Percentiles rank a stretch among this genome's conserved stretches.
These are phyloP conservation scores for Ectemnius cavifrons DNA, from an alignment of 2,888 invertebrate genomes.

Conservation along the genomic window DNA sequence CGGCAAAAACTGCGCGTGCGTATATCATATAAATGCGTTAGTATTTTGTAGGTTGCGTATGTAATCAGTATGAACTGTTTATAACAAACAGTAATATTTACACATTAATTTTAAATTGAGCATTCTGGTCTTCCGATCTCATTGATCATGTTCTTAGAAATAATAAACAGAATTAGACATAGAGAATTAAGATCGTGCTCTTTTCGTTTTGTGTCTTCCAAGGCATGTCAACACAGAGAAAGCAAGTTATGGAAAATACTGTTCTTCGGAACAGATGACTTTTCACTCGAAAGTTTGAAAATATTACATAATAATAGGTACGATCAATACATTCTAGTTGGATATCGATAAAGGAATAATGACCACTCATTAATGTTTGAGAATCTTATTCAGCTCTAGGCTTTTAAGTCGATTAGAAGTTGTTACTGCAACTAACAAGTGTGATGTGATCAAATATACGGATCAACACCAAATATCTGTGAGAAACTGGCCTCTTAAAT, in stretches of 20 bases:
- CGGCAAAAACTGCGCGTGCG: no score
- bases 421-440: constrained; percentile 84
- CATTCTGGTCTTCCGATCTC: no score
- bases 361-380: not conserved
- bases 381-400: constrained; percentile 74
- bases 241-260: constrained; percentile 81
- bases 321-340: constrained; percentile 63
- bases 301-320: constrained; percentile 85
- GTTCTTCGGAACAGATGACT: constrained; percentile 93
- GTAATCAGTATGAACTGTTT: no score
- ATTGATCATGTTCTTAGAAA: no score
- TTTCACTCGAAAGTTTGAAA: constrained; percentile 87
- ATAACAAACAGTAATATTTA: no score
- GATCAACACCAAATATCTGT: constrained; percentile 81
- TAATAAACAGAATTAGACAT: no score
- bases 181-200: not conserved
- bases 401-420: constrained; percentile 83
- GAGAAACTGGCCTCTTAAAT: constrained; percentile 83
- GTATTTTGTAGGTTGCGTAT: no score
- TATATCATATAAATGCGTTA: no score
- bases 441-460: constrained; percentile 85
- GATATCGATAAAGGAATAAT: not conserved
- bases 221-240: not conserved
- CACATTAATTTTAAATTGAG: no score
- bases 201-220: not conserved